Evolutionary conservation across 2,888 invertebrate species (phyloP).

Genomic region (Tinea trinotella): DNA sequence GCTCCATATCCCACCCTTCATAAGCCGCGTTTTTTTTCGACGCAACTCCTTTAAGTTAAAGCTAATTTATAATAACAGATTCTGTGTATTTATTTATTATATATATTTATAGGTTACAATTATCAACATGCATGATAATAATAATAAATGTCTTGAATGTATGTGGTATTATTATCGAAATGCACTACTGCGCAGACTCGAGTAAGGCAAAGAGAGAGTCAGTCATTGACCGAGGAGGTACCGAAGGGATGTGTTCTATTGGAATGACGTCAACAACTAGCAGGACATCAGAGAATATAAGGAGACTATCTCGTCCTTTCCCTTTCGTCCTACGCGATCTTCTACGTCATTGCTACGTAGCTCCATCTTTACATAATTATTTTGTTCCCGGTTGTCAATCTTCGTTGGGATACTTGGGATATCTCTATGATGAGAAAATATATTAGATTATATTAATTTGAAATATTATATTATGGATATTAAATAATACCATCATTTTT

Average conservation of each 20-base stretch:
- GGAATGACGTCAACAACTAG: constrained; percentile 74
- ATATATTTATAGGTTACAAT: too few species aligned
- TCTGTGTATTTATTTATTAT: background rate
- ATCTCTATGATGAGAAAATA: too few species aligned
- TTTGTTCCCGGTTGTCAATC: background rate
- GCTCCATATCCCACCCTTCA: background rate
- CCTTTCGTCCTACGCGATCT: constrained; percentile 29
- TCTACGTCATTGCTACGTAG: constrained; percentile 3
- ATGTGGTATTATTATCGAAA: background rate
- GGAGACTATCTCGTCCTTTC: constrained; percentile 40
- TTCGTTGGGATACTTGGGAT: too few species aligned
- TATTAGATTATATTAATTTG: too few species aligned
- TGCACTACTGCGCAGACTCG: constrained; percentile 1
- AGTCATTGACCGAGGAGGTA: constrained; percentile 41
- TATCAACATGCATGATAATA: too few species aligned
- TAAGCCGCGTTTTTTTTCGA: background rate
- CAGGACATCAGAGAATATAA: constrained; percentile 52
- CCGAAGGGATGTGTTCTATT: constrained; percentile 66
- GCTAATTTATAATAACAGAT: background rate
- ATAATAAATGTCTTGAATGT: too few species aligned
- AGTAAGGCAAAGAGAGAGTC: background rate
- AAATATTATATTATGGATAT: too few species aligned
- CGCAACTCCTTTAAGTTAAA: background rate
- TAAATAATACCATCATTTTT: too few species aligned
- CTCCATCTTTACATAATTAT: background rate